Percentiles rank a stretch among this genome's conserved stretches.
These are phyloP conservation scores for Torymus auratus DNA, from an alignment of 2,888 invertebrate genomes.

Conservation along the genomic window DNA sequence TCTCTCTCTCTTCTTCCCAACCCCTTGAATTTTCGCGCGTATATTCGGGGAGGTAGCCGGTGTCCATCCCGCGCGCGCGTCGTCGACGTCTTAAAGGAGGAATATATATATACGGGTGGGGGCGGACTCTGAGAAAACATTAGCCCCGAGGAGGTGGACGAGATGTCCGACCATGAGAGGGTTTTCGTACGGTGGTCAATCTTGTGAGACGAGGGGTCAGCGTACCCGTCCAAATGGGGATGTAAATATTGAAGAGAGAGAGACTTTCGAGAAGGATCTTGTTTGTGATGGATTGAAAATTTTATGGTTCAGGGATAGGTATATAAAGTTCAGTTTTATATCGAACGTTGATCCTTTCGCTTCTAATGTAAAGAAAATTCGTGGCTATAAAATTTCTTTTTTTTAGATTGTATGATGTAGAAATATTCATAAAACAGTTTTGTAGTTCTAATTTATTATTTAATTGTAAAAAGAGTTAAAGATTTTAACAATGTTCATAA, in stretches of 20 bases:
- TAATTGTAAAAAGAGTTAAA: no score
- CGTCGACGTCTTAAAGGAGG: conserved; percentile 39
- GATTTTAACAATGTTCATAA: no score
- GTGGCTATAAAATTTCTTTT: no score
- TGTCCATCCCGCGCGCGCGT: neutral
- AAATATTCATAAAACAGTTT: no score
- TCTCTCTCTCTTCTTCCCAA: neutral
- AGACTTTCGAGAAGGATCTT: neutral
- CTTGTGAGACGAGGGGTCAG: conserved; percentile 7
- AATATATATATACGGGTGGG: neutral
- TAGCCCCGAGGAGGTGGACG: neutral
- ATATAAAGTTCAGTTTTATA: no score
- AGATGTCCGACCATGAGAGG: neutral
- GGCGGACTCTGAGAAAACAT: conserved; percentile 45
- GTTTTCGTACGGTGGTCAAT: neutral
- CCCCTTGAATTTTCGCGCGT: conserved; percentile 17
- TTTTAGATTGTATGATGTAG: no score
- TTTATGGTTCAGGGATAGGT: neutral
- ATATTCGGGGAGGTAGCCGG: neutral
- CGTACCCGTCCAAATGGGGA: neutral
- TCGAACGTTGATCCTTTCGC: no score
- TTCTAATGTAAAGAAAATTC: no score
- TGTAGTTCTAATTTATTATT: no score
- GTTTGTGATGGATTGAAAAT: conserved; percentile 25
- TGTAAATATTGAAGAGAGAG: conserved; percentile 25